These are phyloP conservation scores for Agraylea sexmaculata DNA, from an alignment of 1,140 invertebrate species.

Conservation along the genomic window DNA sequence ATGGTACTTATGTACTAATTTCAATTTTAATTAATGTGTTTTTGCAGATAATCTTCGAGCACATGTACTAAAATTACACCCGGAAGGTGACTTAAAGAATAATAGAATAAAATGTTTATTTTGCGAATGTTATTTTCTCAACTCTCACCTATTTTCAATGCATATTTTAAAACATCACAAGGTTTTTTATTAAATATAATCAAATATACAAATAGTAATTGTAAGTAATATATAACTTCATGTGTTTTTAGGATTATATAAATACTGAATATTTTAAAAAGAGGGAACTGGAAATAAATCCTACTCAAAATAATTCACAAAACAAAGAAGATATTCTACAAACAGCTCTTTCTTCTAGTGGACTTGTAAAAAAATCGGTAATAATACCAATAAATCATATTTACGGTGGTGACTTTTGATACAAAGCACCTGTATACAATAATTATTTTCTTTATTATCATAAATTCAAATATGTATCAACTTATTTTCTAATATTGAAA, in stretches of 20 bases:
- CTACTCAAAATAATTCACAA: no score
- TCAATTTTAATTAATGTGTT: neutral
- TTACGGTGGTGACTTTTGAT: no score
- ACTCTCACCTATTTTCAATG: neutral
- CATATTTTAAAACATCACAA: conserved; percentile 5
- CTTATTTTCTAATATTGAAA: no score
- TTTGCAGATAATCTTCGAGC: conserved; percentile 7
- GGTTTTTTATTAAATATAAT: no score
- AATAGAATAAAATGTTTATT: neutral
- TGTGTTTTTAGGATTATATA: no score
- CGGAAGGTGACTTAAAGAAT: neutral
- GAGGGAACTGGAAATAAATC: no score
- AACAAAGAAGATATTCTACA: neutral
- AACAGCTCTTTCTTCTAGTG: neutral
- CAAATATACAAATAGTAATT: no score
- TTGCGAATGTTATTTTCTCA: neutral
- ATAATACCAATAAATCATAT: neutral
- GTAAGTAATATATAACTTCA: neutral
- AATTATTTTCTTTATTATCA: no score
- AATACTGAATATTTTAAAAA: no score
- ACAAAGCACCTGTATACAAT: no score
- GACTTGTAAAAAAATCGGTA: neutral
- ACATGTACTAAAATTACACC: conserved; percentile 3
- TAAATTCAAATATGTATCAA: no score
- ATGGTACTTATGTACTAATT: no score